phyloP scores from a whole-genome alignment of 2,113 vertebrate genomes.

The Antechinus flavipes region DNA sequence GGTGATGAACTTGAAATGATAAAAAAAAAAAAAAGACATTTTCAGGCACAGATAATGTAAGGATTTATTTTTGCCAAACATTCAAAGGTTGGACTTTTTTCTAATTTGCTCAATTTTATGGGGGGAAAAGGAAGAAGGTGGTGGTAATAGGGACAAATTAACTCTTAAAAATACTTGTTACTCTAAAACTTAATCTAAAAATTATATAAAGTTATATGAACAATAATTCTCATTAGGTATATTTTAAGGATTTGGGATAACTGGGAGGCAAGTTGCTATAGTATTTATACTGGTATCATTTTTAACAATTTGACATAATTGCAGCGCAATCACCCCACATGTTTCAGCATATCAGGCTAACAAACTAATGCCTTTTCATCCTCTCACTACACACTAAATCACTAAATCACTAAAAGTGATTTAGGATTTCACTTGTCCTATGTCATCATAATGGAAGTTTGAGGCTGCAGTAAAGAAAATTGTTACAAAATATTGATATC shows the following conservation, averaged over 20 bases:
- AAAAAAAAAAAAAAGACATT: neutral
- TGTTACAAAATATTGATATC: constrained; percentile 12
- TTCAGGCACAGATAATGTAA: neutral
- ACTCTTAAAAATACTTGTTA: neutral
- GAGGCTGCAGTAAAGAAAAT: constrained; percentile 31
- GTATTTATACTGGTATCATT: neutral
- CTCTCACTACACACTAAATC: neutral
- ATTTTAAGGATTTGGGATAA: neutral
- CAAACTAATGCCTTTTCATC: neutral
- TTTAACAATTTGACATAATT: neutral
- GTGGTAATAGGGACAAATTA: neutral
- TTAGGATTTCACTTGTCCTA: neutral
- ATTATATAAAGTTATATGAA: neutral
- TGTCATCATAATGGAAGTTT: constrained; percentile 40
- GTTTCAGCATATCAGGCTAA: neutral
- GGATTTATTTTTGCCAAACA: neutral
- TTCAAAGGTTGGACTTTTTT: neutral
- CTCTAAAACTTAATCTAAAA: neutral
- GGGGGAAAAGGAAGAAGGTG: neutral
- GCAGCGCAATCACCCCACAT: neutral
- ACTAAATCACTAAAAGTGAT: neutral
- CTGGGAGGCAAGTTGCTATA: neutral
- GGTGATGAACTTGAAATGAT: neutral
- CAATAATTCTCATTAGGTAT: neutral
- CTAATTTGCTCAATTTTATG: neutral